Evolutionary conservation across 2,888 invertebrate species (phyloP).

Genomic region (Taenaris catops): DNA sequence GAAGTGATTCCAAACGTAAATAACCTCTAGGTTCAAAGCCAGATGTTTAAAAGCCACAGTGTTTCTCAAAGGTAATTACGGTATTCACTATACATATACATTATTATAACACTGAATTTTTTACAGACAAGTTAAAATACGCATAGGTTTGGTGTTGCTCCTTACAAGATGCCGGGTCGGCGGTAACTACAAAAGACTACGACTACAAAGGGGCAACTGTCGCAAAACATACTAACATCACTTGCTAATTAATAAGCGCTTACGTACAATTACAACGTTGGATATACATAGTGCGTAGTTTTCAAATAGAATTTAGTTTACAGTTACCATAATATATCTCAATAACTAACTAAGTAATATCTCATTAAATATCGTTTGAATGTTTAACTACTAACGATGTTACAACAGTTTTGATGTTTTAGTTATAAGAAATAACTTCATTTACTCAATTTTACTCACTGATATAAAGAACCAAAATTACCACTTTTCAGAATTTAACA

Average conservation of each 20-base stretch:
- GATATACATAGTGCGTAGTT: no score
- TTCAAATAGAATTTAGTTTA: no score
- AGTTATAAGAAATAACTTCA: not conserved
- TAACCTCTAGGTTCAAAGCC: no score
- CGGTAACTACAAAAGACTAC: slow-evolving; percentile 62
- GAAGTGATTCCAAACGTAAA: no score
- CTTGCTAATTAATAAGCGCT: slow-evolving; percentile 11
- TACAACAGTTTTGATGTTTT: not conserved
- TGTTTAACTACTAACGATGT: slow-evolving; percentile 11
- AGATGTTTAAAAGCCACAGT: no score
- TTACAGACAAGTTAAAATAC: slow-evolving; percentile 11
- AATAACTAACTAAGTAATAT: slow-evolving; percentile 57
- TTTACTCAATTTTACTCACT: not conserved
- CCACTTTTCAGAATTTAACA: no score
- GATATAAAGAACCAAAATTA: not conserved
- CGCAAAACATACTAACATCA: slow-evolving; percentile 44
- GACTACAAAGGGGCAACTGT: slow-evolving; percentile 32
- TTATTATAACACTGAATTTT: slow-evolving; percentile 7
- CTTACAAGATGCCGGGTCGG: slow-evolving; percentile 62
- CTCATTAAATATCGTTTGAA: slow-evolving; percentile 35
- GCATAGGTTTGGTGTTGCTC: slow-evolving; percentile 57
- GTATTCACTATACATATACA: slow-evolving; percentile 7
- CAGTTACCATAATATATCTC: not conserved
- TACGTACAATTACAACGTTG: no score
- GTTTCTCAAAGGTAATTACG: no score